These are phyloP conservation scores for Campaea margaritaria DNA, from an alignment of 2,888 invertebrate species.

Conservation along the genomic window DNA sequence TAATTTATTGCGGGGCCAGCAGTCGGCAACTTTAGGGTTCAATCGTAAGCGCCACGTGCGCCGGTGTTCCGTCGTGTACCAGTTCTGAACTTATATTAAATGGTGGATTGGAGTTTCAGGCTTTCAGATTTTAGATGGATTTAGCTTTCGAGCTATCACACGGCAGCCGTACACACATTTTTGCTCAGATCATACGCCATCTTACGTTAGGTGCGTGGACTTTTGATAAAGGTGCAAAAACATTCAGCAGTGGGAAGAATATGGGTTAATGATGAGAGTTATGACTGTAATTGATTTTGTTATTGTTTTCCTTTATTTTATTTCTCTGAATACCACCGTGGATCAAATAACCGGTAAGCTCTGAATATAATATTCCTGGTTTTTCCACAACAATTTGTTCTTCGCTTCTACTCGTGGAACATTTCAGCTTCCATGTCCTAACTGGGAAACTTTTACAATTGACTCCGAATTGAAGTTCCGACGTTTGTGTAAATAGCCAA, in stretches of 20 bases:
- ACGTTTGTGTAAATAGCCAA: conserved; percentile 33
- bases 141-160: not conserved
- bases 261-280: no score
- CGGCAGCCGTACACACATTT: no score
- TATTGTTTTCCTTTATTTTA: no score
- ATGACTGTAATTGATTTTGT: no score
- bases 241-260: no score
- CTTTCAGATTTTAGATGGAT: not conserved
- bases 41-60: conserved; percentile 34
- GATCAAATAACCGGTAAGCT: not conserved
- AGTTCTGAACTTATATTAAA: conserved; percentile 7
- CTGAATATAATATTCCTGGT: not conserved
- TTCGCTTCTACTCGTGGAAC: conserved; percentile 1
- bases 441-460: conserved; percentile 34
- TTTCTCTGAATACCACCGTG: no score
- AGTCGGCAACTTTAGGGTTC: conserved; percentile 31
- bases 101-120: not conserved
- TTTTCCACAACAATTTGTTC: conserved; percentile 4
- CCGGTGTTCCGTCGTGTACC: conserved; percentile 19
- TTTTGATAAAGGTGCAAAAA: no score
- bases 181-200: no score
- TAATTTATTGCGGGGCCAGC: conserved; percentile 27
- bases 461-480: conserved; percentile 21
- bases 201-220: no score
- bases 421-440: conserved; percentile 16